phyloP scores from a whole-genome alignment of 1,140 invertebrate genomes.

The Zaprionus tsacasi region DNA sequence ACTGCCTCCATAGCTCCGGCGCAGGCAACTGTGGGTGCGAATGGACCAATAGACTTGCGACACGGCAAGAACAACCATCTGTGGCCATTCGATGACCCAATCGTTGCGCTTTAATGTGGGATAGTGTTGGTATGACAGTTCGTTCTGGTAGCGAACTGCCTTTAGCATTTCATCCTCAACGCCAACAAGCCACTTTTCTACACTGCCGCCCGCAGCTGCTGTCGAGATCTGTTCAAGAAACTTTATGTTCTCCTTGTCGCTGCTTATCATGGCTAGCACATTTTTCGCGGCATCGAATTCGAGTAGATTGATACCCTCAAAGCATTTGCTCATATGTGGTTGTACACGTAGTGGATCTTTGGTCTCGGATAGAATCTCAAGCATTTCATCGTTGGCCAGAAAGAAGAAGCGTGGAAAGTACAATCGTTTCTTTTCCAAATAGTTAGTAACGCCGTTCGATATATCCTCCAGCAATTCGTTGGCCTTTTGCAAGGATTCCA shows the following conservation, averaged over 20 bases:
- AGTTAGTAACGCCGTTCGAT: slow-evolving; percentile 94
- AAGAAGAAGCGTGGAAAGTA: slow-evolving; percentile 98
- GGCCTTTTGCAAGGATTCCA: slow-evolving; percentile 90
- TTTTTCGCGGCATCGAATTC: slow-evolving; percentile 91
- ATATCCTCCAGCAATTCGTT: slow-evolving; percentile 91
- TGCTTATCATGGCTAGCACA: slow-evolving; percentile 93
- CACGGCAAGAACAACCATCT: slow-evolving; percentile 94
- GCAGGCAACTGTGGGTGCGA: slow-evolving; percentile 89
- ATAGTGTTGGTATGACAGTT: slow-evolving; percentile 90
- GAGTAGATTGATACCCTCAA: slow-evolving; percentile 90
- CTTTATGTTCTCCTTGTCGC: slow-evolving; percentile 92
- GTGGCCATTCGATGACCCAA: slow-evolving; percentile 94
- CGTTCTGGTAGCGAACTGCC: slow-evolving; percentile 90
- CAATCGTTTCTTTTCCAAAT: slow-evolving; percentile 95
- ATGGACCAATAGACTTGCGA: slow-evolving; percentile 95
- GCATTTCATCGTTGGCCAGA: slow-evolving; percentile 97
- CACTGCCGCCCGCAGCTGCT: slow-evolving; percentile 91
- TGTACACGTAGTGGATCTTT: slow-evolving; percentile 95
- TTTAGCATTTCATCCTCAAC: slow-evolving; percentile 93
- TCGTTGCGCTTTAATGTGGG: slow-evolving; percentile 86
- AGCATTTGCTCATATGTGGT: slow-evolving; percentile 96
- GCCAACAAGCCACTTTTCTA: slow-evolving; percentile 96
- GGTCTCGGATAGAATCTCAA: slow-evolving; percentile 96
- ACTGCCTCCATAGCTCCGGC: slow-evolving; percentile 85
- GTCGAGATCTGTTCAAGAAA: slow-evolving; percentile 91